These are phyloP conservation scores for Cosmopolites sordidus DNA, from an alignment of 2,888 invertebrate species.

Conservation along the genomic window DNA sequence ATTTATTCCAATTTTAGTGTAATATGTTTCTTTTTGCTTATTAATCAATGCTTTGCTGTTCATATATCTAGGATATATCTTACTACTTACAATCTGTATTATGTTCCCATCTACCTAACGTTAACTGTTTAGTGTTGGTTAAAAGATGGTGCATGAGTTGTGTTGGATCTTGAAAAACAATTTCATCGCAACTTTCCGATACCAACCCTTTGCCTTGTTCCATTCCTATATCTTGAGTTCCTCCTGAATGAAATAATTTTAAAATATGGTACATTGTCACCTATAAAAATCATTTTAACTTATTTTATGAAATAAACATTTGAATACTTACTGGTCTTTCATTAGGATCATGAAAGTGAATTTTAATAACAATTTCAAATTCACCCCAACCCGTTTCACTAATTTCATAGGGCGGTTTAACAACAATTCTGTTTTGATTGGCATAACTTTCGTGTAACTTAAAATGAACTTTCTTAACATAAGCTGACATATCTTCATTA, in stretches of 20 bases:
- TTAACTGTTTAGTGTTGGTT: slow-evolving; percentile 69
- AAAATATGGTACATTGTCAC: slow-evolving; percentile 92
- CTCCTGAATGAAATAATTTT: slow-evolving; percentile 86
- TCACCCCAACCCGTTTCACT: slow-evolving; percentile 99
- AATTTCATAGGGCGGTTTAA: slow-evolving; percentile 94
- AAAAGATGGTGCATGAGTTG: slow-evolving; percentile 86
- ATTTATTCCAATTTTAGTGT: too few relatives aligned
- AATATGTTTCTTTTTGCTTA: too few relatives aligned
- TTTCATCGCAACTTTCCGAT: slow-evolving; percentile 93
- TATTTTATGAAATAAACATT: background rate
- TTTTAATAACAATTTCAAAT: slow-evolving; percentile 96
- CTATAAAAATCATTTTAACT: slow-evolving; percentile 55
- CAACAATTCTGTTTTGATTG: slow-evolving; percentile 88
- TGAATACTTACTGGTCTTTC: slow-evolving; percentile 74
- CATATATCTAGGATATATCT: too few relatives aligned
- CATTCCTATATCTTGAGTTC: slow-evolving; percentile 57
- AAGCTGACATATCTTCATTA: slow-evolving; percentile 90
- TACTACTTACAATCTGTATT: slow-evolving; percentile 77
- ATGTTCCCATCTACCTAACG: slow-evolving; percentile 72
- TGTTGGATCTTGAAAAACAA: slow-evolving; percentile 88
- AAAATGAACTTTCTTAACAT: slow-evolving; percentile 94
- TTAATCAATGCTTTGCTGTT: too few relatives aligned
- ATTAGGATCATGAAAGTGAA: slow-evolving; percentile 94
- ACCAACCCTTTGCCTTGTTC: slow-evolving; percentile 72
- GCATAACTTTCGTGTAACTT: slow-evolving; percentile 97